Base-by-base conservation (phyloP, 2,797 vertebrate species). In the Odontamblyopus rebecca region DNA sequence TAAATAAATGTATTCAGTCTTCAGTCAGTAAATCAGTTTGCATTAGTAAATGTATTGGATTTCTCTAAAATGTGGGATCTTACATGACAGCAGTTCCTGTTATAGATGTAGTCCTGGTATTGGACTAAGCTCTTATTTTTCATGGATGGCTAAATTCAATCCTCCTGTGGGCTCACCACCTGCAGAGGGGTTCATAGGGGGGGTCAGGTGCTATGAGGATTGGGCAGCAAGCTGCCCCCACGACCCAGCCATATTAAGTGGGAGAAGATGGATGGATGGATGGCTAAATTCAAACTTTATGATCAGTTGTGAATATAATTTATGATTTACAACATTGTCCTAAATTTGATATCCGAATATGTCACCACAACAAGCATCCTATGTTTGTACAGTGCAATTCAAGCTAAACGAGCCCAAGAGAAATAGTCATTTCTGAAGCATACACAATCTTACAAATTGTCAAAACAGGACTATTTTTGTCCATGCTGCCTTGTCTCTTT, bases 401-500 rank as follows among this genome's bases (percentile, higher is more conserved):
- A 69, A 86, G 69, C 77, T 80, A 84, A 89, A 86, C 65, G 41
- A 79, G 74, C 62, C 71, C 29, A 9, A 48, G 77, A 71, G 70
- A 70, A 71, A 77, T 82, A 77, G 82, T 82, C 69, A 74, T 41
- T 78, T 64, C 67, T 87, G 71, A 71, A 75, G 83, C 75, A 67
- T 75, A 70, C 68, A 38, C 69, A 23, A 65, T 72, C 70, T 84
- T 68, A 61, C 74, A 84, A 73, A 81, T 79, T 88, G 81, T 90
- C 83, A 84, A 59, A 51, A 44, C 72, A 63, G 38, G 74, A 80
- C 86, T 90, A 89, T 91, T 91, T 90, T 91, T 89, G 87, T 85
- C 85, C 71, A 54, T 79, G 83, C 86, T 89, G 85, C 82, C 76
- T 80, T 75, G 77, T 77, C 78, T 83, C 57, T 59, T 71, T 83